Base-by-base conservation (phyloP, 2,797 vertebrate genomes). In the Coendou prehensilis region DNA sequence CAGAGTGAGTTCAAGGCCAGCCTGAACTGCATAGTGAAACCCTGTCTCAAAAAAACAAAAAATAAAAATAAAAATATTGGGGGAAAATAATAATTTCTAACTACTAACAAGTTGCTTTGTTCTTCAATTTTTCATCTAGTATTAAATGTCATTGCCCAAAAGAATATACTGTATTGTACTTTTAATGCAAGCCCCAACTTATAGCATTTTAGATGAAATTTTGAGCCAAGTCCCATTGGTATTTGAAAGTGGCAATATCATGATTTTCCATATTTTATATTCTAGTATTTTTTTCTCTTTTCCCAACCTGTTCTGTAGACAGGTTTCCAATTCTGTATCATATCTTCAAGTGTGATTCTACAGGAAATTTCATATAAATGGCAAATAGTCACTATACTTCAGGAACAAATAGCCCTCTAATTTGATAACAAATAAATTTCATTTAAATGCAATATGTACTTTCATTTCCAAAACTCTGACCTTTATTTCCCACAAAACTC, bases 381-480 rank as follows among this genome's bases (percentile, higher is more conserved):
- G 96, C 94, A 97, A 98, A 94, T 93, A 64, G 37, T 97, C 96
- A 57, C 45, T 96, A 61, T 96, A 94, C 97, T 98, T 98, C 97
- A 92, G 89, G 98, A 98, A 98, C 97, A 98, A 98, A 98, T 81
- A 98, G 96, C 97, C 87, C 96, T 98, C 96, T 98, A 97, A 98
- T 98, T 97, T 97, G 91, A 96, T 98, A 97, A 97, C 97, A 98
- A 98, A 98, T 97, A 98, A 96, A 98, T 97, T 97, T 98, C 97
- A 97, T 97, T 98, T 97, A 98, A 97, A 98, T 95, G 97, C 98
- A 98, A 98, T 98, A 96, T 92, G 78, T 97, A 79, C 95, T 98
- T 98, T 98, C 95, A 97, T 98, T 97, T 98, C 98, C 96, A 98
- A 97, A 98, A 98, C 97, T 97, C 97, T 97, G 97, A 98, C 98